Base-by-base conservation (phyloP, 2,113 vertebrate species). In the Nothobranchius kuhntae region DNA sequence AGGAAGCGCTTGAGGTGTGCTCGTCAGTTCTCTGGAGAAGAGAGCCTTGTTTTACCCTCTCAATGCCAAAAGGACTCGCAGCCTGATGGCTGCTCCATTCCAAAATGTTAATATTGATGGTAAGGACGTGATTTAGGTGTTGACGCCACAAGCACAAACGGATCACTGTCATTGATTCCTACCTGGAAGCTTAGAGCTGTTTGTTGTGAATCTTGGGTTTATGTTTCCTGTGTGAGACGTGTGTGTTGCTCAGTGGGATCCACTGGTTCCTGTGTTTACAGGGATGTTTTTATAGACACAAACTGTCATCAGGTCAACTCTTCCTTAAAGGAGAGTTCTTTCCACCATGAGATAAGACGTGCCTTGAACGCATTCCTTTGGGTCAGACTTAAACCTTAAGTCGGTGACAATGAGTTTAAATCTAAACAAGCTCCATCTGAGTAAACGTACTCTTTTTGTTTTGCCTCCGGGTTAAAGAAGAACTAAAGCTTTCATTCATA, bases 1-100 rank as follows among this genome's bases (percentile, higher is more conserved):
- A 87, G 82, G 87, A 89, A 84, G 63, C 77, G 75, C 89, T 90
- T 61, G 66, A 85, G 75, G 53, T 76, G 63, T 35, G 44, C 77
- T 78, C 59, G 35, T 71, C 73, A 35, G 62, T 71, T 83, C 65
- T 51, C 58, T 77, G 72, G 40, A 66, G 61, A 74, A 73, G 11
- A 0, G 3, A 70, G 53, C 44, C 51, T 65, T 63, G 35, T 67
- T 84, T 80, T 80, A 76, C 68, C 61, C 46, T 30, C 69, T 70
- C 10, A 0, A 7, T 63, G 26, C 66, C 75, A 65, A 64, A 61
- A 53, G 61, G 44, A 17, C 53, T 55, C 38, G 40, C 36, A n/a
- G 57, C 21, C 17, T 55, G 61, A 65, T 46, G 64, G 26, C 57
- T 14, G 10, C 53, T 73, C 54, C 44, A n/a, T 42, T 58, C 36